Evolutionary conservation across 2,797 vertebrate species (phyloP), one percentile per base, ranked within the genome.

Genomic region (Megaceryle alcyon): DNA sequence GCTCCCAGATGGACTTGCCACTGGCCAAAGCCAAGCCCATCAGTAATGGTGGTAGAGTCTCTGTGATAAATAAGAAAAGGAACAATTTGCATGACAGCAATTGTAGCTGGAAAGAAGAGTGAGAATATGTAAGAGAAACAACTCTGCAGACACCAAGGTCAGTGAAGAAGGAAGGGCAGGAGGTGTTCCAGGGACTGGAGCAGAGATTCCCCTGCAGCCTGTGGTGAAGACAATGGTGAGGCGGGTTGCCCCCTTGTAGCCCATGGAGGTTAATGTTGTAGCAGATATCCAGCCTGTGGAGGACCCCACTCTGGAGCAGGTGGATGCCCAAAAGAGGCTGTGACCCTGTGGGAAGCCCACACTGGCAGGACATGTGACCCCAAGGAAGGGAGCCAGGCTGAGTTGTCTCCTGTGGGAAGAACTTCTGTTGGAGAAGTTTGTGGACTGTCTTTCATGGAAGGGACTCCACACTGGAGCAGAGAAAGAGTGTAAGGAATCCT

Each of bases 1-100:
- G 16, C 37, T 73, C 31, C 48, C 7, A 41, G 10, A 14, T 0
- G 2, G n/a, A 64, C 4, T 9, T 13, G 4, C 4, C 0, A 0
- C 25, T 54, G 1, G 0, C 20, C 6, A 5, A 76, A n/a, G 69
- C 46, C 0, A 2, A 71, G 35, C 28, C 69, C 21, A 15, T 25
- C 63, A 66, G 21, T 4, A 6, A 5, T 6, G 6, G 10, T 14
- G 31, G 31, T 12, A 43, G 26, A 12, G 10, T 15, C 23, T 57
- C 54, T 51, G 31, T 14, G 7, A 20, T 19, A 41, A 29, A 70
- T 76, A 54, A 48, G 31, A 31, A 56, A 28, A 28, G 49, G 49
- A 51, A 51, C 28, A 43, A 22, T 8, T 37, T 60, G 12, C 28
- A 53, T 16, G 14, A 26, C 8, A 57, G 28, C 6, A 49, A 15